Evolutionary conservation across 2,113 vertebrate species (phyloP), one percentile per base, ranked within the genome.

Genomic region (Mesitornis unicolor): DNA sequence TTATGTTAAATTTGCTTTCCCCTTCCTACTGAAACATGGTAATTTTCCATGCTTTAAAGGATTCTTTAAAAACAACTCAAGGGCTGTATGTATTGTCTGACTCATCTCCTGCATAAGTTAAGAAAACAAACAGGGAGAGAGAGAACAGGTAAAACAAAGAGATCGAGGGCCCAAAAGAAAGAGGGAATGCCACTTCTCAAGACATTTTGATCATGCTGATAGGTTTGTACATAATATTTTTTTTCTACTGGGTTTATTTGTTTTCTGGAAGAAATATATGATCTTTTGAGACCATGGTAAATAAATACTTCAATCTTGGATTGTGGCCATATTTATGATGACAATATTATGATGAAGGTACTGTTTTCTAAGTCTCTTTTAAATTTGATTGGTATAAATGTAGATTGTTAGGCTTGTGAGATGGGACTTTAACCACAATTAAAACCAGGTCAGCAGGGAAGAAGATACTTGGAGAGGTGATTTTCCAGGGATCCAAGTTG

Each of bases 121-220:
- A 53, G 79, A 90, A 93, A 22, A 38, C 7, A 56, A 50, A 5
- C 7, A 74, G 8, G 42, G 10, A 47, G 38, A 36, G 21, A 70
- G 2, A 16, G 33, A 64, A 64, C 26, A 69, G 14, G 35, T 20
- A 63, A 42, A 73, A 9, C 61, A 19, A 83, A 71, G 18, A 57
- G 7, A 53, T 38, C 1, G n/a, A 5, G 12, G 9, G 0, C 2
- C 19, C 13, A 51, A 73, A n/a, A 51, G 11, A n/a, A 54, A 88
- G 21, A 83, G 12, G 40, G 13, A 89, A 61, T 29, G 18, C 13
- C 21, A 64, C 8, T 76, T 71, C 35, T 83, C 11, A 73, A 69
- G 67, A n/a, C 2, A n/a, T 63, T 81, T 65, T 65, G 14, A 28
- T 76, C 12, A 33, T 6, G 7, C 2, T 60, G 28, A 15, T 53